These are phyloP conservation scores for Odontesthes bonariensis DNA, from an alignment of 2,113 vertebrate genomes.

Conservation along the genomic window DNA sequence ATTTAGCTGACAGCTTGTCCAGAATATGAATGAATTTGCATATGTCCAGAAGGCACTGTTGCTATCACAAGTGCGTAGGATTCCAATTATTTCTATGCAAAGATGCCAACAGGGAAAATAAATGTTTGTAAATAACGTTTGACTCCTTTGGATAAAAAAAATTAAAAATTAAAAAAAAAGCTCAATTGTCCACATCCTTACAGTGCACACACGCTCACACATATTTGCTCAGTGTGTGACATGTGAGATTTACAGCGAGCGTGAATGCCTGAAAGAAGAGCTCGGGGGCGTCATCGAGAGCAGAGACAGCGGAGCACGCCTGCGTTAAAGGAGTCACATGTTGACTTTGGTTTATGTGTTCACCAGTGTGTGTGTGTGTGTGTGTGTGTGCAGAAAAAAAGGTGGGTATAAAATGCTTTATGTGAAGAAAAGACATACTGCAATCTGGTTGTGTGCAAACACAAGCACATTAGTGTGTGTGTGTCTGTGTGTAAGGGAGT, in stretches of 20 bases:
- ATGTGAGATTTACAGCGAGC: slow-evolving; percentile 7
- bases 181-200: not conserved
- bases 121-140: not conserved
- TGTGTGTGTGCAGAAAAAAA: slow-evolving; percentile 3
- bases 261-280: slow-evolving; percentile 32
- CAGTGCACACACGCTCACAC: not conserved
- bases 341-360: slow-evolving; percentile 34
- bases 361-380: not conserved
- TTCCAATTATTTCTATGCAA: not conserved
- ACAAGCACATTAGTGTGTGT: not conserved
- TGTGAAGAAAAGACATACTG: not conserved
- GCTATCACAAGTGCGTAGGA: not conserved
- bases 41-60: not conserved
- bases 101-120: no score
- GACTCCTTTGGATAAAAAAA: not conserved
- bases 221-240: not conserved
- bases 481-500: slow-evolving; percentile 15
- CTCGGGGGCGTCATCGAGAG: slow-evolving; percentile 1
- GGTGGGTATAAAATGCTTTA: not conserved
- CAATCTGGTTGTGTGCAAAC: not conserved
- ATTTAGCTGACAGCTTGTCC: no score
- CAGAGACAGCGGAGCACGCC: not conserved
- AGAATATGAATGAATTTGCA: not conserved
- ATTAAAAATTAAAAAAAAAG: not conserved
- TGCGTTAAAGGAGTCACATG: slow-evolving; percentile 65